These are phyloP conservation scores for Drosophila kohkoa DNA, from an alignment of 1,140 invertebrate genomes.

Conservation along the genomic window DNA sequence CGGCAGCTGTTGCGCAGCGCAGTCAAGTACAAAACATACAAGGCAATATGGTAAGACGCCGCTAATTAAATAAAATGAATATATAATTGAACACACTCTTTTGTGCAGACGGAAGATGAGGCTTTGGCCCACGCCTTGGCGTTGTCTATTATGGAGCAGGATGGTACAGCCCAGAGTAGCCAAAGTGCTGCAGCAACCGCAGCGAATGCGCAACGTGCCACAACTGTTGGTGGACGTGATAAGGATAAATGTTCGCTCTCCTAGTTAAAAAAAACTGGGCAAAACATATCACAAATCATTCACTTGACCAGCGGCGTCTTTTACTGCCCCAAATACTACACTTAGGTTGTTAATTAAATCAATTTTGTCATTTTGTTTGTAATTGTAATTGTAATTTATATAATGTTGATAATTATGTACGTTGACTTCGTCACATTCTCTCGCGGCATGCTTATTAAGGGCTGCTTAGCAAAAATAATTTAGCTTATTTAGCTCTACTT, in stretches of 20 bases:
- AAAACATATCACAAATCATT: slow-evolving; percentile 37
- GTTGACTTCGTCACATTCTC: slow-evolving; percentile 77
- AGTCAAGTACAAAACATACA: slow-evolving; percentile 86
- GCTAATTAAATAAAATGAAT: background rate
- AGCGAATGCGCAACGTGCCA: slow-evolving; percentile 47
- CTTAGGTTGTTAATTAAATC: slow-evolving; percentile 54
- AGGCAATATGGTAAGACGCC: slow-evolving; percentile 87
- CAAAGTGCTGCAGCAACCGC: slow-evolving; percentile 63
- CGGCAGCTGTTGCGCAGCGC: slow-evolving; percentile 22
- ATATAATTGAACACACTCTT: background rate
- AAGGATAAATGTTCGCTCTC: slow-evolving; percentile 86
- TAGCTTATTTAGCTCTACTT: slow-evolving; percentile 57
- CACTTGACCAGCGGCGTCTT: slow-evolving; percentile 60
- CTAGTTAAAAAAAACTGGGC: slow-evolving; percentile 59
- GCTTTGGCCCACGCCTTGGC: slow-evolving; percentile 93
- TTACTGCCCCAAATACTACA: slow-evolving; percentile 35
- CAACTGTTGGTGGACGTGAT: slow-evolving; percentile 70
- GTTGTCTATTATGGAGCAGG: slow-evolving; percentile 89
- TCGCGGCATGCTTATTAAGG: slow-evolving; percentile 26
- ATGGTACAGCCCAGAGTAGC: slow-evolving; percentile 75
- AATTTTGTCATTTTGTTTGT: slow-evolving; percentile 45
- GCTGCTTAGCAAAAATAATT: slow-evolving; percentile 75
- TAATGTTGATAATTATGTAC: slow-evolving; percentile 77
- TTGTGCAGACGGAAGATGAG: slow-evolving; percentile 91
- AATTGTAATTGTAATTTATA: slow-evolving; percentile 50